Evolutionary conservation across 1,140 invertebrate species (phyloP).

Genomic region (Drosophila punjabiensis): DNA sequence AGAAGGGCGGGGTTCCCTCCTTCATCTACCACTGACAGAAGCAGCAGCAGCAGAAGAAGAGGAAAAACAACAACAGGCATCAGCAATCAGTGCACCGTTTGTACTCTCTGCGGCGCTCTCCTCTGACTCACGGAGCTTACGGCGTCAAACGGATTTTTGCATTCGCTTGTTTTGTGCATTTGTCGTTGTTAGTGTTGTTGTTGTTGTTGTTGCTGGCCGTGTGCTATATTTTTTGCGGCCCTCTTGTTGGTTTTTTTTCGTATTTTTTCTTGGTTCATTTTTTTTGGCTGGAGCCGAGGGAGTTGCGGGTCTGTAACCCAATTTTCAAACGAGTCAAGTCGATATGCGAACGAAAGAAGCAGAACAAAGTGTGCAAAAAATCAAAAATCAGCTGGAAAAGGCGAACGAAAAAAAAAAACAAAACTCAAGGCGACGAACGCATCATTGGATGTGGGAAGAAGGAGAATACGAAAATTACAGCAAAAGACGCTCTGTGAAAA

Average conservation of each 20-base stretch:
- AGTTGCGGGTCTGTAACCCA: constrained; percentile 74
- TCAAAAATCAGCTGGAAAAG: constrained; percentile 43
- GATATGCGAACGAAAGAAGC: constrained; percentile 36
- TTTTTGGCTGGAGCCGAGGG: constrained; percentile 40
- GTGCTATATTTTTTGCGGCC: constrained; percentile 41
- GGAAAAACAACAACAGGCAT: constrained; percentile 28
- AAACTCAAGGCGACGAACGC: constrained; percentile 28
- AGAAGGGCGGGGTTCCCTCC: constrained; percentile 18
- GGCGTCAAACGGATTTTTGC: constrained; percentile 81
- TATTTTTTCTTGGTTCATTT: constrained; percentile 6
- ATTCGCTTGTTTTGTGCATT: constrained; percentile 53
- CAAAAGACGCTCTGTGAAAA: constrained; percentile 56
- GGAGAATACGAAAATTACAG: constrained; percentile 78
- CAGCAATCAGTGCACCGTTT: constrained; percentile 71
- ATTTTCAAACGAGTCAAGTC: constrained; percentile 76
- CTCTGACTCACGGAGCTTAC: constrained; percentile 74
- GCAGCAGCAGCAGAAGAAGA: not conserved
- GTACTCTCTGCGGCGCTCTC: constrained; percentile 17
- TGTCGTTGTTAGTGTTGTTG: constrained; percentile 29
- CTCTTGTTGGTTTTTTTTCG: constrained; percentile 37
- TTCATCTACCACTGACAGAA: constrained; percentile 25
- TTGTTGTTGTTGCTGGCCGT: constrained; percentile 27
- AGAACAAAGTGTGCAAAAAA: constrained; percentile 32
- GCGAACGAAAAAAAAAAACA: constrained; percentile 14
- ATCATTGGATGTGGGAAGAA: constrained; percentile 62